phyloP scores from a whole-genome alignment of 2,113 vertebrate genomes.

The Lipotes vexillifer region DNA sequence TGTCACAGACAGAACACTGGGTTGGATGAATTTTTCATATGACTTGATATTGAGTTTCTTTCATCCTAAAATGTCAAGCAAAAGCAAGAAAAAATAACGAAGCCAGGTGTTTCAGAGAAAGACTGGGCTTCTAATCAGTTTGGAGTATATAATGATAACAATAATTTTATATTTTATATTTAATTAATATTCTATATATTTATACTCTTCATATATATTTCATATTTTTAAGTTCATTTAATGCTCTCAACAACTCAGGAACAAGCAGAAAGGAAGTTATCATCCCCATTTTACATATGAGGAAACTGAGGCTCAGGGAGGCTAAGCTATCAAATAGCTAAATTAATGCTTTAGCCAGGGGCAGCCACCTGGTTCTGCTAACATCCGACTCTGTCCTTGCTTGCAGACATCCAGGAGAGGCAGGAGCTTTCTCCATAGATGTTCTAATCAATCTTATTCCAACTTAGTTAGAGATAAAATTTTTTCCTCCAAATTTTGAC shows the following conservation, averaged over 20 bases:
- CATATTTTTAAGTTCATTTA: background rate
- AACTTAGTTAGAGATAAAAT: background rate
- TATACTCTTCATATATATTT: background rate
- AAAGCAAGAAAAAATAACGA: background rate
- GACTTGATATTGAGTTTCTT: background rate
- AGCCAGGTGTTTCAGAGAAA: background rate
- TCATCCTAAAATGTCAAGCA: background rate
- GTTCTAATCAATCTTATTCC: background rate
- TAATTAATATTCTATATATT: background rate
- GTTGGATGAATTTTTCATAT: background rate
- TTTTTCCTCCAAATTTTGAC: background rate
- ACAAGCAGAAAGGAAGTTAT: background rate
- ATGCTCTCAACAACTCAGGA: background rate
- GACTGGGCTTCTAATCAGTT: background rate
- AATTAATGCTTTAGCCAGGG: background rate
- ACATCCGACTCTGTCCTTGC: accelerated
- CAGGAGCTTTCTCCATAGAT: background rate
- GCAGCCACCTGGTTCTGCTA: background rate
- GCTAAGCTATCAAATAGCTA: background rate
- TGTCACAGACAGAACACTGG: background rate
- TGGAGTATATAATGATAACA: background rate
- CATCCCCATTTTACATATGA: background rate
- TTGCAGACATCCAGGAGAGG: background rate
- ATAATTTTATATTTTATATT: background rate
- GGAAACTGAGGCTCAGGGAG: background rate